Evolutionary conservation across 2,113 vertebrate species (phyloP).

Genomic region (Hippopotamus amphibius): DNA sequence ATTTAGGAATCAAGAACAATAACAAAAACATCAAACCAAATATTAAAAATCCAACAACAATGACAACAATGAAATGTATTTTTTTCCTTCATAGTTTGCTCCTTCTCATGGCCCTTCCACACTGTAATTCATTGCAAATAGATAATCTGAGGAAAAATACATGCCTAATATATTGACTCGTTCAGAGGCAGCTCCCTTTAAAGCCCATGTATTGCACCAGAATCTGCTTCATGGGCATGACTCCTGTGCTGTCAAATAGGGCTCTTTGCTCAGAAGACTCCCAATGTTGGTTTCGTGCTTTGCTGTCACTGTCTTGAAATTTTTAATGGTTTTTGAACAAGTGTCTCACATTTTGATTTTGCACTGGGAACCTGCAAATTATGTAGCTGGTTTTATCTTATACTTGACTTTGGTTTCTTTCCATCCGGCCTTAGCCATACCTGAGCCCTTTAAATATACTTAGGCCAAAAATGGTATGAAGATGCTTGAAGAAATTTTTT

Average conservation of each 20-base stretch:
- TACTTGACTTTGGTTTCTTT: conserved; percentile 21
- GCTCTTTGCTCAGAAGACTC: not conserved
- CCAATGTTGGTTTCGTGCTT: not conserved
- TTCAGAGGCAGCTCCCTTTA: not conserved
- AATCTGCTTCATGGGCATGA: not conserved
- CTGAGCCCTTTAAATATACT: not conserved
- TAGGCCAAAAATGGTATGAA: conserved; percentile 20
- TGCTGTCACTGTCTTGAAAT: not conserved
- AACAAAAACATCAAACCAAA: not conserved
- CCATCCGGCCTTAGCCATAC: not conserved
- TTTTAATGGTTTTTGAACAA: not conserved
- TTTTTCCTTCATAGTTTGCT: not conserved
- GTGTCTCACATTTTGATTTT: not conserved
- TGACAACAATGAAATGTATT: not conserved
- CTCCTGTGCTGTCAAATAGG: not conserved
- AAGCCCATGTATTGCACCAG: not conserved
- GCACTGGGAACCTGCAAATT: not conserved
- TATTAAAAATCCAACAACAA: not conserved
- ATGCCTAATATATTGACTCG: not conserved
- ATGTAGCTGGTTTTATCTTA: not conserved
- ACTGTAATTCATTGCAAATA: conserved; percentile 31
- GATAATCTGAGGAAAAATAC: not conserved
- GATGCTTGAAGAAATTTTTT: conserved; percentile 20
- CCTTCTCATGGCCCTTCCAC: not conserved
- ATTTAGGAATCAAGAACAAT: not conserved